A percentile compares a stretch with the other conserved stretches of the same genome.
phyloP scores from a whole-genome alignment of 2,113 vertebrate genomes.

The Antechinus flavipes region DNA sequence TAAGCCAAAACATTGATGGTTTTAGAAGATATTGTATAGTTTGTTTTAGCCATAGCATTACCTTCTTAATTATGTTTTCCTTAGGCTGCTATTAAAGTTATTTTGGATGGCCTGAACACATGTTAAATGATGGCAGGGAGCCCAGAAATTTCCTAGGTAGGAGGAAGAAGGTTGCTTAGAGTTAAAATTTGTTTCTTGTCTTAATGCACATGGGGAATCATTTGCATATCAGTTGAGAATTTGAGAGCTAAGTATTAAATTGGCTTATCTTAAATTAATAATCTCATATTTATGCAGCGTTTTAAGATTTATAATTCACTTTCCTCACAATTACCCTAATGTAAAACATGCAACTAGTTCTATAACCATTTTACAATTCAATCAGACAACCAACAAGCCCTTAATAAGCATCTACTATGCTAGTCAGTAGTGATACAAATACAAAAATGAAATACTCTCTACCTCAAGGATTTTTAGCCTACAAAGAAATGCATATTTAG shows the following conservation, averaged over 20 bases:
- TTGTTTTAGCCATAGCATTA: background rate
- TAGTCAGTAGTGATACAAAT: background rate
- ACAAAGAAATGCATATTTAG: background rate
- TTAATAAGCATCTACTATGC: background rate
- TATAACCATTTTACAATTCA: background rate
- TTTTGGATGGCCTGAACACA: background rate
- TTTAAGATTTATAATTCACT: background rate
- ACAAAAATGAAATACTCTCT: background rate
- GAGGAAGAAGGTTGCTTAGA: background rate
- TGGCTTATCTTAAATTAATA: background rate
- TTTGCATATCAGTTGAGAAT: background rate
- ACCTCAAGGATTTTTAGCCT: background rate
- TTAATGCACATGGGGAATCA: background rate
- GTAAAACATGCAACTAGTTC: background rate
- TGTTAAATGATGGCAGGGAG: background rate
- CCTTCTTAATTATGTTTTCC: background rate
- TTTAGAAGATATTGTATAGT: background rate
- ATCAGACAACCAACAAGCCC: background rate
- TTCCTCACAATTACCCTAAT: background rate
- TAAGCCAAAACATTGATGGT: background rate
- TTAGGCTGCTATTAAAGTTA: background rate
- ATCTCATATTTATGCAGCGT: background rate
- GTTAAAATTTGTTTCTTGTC: background rate
- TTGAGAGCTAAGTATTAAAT: background rate
- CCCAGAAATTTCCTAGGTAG: background rate